Evolutionary conservation across 2,888 invertebrate genomes (phyloP).

Genomic region (Saturnia japonica): DNA sequence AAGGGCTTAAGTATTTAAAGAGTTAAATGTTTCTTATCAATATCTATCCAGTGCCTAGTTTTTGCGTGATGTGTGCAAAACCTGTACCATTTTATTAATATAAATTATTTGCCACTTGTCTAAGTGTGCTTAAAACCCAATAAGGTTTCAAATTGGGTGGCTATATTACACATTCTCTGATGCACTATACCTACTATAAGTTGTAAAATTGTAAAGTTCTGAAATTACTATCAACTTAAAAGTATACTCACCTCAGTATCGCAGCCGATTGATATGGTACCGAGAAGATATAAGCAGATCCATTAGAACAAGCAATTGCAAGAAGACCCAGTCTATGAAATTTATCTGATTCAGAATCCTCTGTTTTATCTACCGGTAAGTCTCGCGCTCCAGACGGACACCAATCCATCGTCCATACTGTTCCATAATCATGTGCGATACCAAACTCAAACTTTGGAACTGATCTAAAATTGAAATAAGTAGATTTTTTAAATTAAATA

Average conservation of each 20-base stretch:
- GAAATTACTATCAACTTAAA: neutral
- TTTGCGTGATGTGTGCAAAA: too few relatives aligned
- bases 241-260: constrained; percentile 43
- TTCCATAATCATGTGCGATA: constrained; percentile 84
- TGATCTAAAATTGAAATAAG: constrained; percentile 33
- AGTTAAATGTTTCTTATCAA: too few relatives aligned
- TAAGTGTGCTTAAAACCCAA: neutral
- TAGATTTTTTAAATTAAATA: neutral
- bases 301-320: constrained; percentile 86
- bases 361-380: constrained; percentile 20
- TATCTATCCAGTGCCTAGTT: too few relatives aligned
- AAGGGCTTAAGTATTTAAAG: too few relatives aligned
- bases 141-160: neutral
- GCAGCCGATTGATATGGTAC: constrained; percentile 75
- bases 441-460: constrained; percentile 75
- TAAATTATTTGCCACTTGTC: neutral
- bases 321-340: constrained; percentile 83
- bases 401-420: constrained; percentile 87
- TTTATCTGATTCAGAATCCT: constrained; percentile 15
- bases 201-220: neutral
- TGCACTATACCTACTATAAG: neutral
- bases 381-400: constrained; percentile 88
- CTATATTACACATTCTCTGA: neutral
- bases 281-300: constrained; percentile 83
- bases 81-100: neutral